Evolutionary conservation across 1,140 invertebrate genomes (phyloP), one percentile per base, ranked within the genome.

Genomic region (Melipona quadrifasciata): DNA sequence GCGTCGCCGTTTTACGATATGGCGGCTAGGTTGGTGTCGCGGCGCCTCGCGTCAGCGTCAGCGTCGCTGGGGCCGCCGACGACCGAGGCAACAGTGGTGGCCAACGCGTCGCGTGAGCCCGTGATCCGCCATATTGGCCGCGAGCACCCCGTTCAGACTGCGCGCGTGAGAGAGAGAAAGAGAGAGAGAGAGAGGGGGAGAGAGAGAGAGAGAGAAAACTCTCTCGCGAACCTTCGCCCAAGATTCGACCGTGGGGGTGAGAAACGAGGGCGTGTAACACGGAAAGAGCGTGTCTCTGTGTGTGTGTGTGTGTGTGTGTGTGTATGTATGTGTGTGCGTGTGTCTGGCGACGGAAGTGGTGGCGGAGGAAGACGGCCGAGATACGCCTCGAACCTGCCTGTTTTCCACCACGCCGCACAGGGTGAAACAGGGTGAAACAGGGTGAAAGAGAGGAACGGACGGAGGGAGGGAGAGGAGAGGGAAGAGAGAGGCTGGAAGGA

Each of bases 41-140:
- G 91, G 86, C 90, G 91, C 80, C 78, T 89, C 83, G 88, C 92
- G 82, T n/a, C n/a, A n/a, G n/a, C n/a, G n/a, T 91, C 84, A 83
- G 87, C 84, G 90, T 86, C 86, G 90, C 82, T 80, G 82, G 58
- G 89, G 82, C 83, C 80, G 76, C 82, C 71, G 79, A 86, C 78
- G 86, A 68, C 65, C 72, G 64, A 76, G 34, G 57, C 34, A 27
- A 78, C 87, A 87, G 87, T 90, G 90, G 85, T 85, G 87, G 79
- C 78, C 77, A 81, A 91, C 79, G 86, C 81, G 80, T 87, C 89
- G 84, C 79, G 85, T 81, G 64, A 74, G 80, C 86, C 88, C 84
- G 84, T 85, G 55, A 84, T 84, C 81, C 86, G 84, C 83, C 89
- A 90, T 90, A 88, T 90, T 90, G 89, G 80, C 86, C 76, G 77